phyloP scores from a whole-genome alignment of 2,888 invertebrate species.

The Branchinecta sandiegonensis region DNA sequence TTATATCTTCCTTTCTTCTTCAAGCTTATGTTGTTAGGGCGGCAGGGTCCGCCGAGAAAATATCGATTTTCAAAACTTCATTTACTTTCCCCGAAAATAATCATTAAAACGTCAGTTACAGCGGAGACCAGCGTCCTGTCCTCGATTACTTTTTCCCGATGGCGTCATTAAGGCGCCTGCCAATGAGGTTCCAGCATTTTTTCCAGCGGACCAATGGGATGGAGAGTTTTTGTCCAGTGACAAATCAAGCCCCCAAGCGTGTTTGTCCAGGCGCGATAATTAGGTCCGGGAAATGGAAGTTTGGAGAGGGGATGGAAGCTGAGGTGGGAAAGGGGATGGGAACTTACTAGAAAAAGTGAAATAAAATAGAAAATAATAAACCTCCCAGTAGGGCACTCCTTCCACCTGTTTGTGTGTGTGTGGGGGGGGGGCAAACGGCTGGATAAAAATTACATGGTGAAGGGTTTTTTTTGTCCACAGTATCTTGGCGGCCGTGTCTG shows the following conservation, averaged over 20 bases:
- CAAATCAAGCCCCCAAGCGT: neutral
- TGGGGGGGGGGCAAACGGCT: too few species aligned
- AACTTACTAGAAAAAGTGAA: neutral
- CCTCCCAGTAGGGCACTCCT: too few species aligned
- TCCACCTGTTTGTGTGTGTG: too few species aligned
- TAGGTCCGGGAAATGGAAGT: slow-evolving; percentile 1
- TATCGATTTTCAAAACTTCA: slow-evolving; percentile 16
- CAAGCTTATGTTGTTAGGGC: too few species aligned
- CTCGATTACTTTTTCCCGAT: neutral
- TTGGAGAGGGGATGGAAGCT: neutral
- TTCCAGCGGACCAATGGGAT: neutral
- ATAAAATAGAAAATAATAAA: too few species aligned
- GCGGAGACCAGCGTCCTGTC: slow-evolving; percentile 15
- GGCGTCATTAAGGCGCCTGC: neutral
- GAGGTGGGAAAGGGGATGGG: neutral
- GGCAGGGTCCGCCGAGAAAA: neutral
- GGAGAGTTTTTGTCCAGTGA: neutral
- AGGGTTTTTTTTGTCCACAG: too few species aligned
- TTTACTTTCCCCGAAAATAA: slow-evolving; percentile 16
- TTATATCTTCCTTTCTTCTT: too few species aligned
- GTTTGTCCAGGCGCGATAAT: slow-evolving; percentile 14
- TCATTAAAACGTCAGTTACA: slow-evolving; percentile 16
- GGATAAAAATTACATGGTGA: too few species aligned
- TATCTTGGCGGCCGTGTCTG: too few species aligned
- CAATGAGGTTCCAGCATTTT: neutral